Conservation (phyloP, 2,113 vertebrate genomes). For the Bubo blakistoni region DNA sequence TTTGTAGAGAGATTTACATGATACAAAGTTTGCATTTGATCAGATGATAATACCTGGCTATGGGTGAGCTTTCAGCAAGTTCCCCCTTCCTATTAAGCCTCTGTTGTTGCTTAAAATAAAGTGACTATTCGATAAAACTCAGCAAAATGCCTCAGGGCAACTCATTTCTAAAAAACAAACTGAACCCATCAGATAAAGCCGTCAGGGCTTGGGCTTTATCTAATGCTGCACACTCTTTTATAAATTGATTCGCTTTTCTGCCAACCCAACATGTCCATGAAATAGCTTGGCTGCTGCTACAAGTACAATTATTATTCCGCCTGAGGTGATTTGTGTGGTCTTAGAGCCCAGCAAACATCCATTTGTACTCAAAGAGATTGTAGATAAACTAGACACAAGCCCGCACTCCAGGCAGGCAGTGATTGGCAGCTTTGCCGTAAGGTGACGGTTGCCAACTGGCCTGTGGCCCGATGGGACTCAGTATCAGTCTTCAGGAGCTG, state of each 20-base stretch:
- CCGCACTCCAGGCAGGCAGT: neutral
- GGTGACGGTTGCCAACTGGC: neutral
- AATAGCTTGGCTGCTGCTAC: constrained; percentile 67
- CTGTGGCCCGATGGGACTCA: neutral
- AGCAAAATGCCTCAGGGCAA: constrained; percentile 35
- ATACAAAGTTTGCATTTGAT: neutral
- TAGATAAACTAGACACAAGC: constrained; percentile 31
- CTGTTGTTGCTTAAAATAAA: constrained; percentile 64
- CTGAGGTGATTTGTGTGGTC: constrained; percentile 64
- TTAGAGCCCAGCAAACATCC: constrained; percentile 53
- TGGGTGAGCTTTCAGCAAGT: constrained; percentile 47
- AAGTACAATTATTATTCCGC: constrained; percentile 69
- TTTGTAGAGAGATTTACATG: neutral
- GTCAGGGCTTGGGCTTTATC: constrained; percentile 64
- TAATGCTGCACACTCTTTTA: constrained; percentile 65
- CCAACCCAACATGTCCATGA: constrained; percentile 63
- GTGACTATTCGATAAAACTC: constrained; percentile 33
- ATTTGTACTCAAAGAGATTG: constrained; percentile 42
- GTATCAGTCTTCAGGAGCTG: neutral
- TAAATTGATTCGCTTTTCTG: constrained; percentile 76
- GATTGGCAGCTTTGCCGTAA: neutral
- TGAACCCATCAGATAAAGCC: constrained; percentile 69
- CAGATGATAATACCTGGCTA: neutral
- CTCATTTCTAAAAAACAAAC: constrained; percentile 63
- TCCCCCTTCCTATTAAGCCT: constrained; percentile 43